phyloP scores from a whole-genome alignment of 2,113 vertebrate genomes.

The Eulacestoma nigropectus region DNA sequence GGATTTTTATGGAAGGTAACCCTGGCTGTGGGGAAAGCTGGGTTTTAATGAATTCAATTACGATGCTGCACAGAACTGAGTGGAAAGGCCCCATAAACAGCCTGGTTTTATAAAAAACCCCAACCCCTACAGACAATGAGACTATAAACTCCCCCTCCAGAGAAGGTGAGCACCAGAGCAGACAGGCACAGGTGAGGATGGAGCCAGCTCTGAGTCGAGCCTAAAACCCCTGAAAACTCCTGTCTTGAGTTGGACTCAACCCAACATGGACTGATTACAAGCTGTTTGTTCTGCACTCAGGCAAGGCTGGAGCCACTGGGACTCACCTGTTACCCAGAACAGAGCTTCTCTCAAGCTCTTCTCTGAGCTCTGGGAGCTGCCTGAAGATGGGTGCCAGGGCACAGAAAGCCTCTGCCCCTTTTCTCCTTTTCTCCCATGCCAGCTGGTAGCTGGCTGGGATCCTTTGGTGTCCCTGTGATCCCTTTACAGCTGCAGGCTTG shows the following conservation, averaged over 20 bases:
- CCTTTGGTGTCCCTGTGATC: not conserved
- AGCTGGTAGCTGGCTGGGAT: not conserved
- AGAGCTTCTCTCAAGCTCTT: not conserved
- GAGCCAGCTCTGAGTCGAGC: not conserved
- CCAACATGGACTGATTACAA: not conserved
- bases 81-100: not conserved
- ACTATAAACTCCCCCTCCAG: not conserved
- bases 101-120: not conserved
- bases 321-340: not conserved
- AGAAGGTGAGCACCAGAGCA: not conserved
- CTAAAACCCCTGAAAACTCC: not conserved
- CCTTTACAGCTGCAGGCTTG: not conserved
- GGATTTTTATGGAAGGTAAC: slow-evolving; percentile 11
- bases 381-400: not conserved
- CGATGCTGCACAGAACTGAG: not conserved
- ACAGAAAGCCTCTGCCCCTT: not conserved
- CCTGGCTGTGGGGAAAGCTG: not conserved
- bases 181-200: not conserved
- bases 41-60: not conserved
- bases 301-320: not conserved
- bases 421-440: not conserved
- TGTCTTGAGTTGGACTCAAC: not conserved
- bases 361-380: not conserved
- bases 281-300: not conserved
- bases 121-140: not conserved